Conservation (phyloP, 2,797 vertebrate species). For the Scolopax rusticola region DNA sequence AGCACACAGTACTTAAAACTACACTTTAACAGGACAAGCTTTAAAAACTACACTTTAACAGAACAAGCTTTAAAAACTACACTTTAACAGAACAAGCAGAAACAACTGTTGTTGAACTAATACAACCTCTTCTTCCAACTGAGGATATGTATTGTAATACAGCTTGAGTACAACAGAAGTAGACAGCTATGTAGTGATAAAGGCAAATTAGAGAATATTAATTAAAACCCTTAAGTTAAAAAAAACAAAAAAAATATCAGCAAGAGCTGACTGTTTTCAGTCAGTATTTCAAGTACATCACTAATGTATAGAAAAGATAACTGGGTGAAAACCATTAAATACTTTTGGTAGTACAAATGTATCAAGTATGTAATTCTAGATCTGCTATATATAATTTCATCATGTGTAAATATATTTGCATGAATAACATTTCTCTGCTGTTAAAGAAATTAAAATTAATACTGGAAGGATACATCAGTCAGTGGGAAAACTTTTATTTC, state of each 20-base stretch:
- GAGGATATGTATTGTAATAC: not conserved
- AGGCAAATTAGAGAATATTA: not conserved
- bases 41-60: not conserved
- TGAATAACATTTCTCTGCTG: not conserved
- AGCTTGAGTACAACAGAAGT: not conserved
- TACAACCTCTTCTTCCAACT: not conserved
- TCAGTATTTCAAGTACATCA: fast-evolving
- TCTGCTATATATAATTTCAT: not conserved
- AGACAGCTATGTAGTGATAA: not conserved
- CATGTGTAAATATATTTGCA: not conserved
- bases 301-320: not conserved
- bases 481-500: not conserved
- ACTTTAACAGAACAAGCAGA: not conserved
- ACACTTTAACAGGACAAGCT: not conserved
- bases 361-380: not conserved
- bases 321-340: not conserved
- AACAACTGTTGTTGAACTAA: not conserved
- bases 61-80: not conserved
- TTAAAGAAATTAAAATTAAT: not conserved
- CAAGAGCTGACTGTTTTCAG: not conserved
- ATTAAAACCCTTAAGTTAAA: not conserved
- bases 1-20: not conserved
- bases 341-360: not conserved
- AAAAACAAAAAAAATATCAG: not conserved
- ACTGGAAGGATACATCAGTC: not conserved